Conservation (phyloP, 2,888 invertebrate genomes). For the Bellardia bayeri region DNA sequence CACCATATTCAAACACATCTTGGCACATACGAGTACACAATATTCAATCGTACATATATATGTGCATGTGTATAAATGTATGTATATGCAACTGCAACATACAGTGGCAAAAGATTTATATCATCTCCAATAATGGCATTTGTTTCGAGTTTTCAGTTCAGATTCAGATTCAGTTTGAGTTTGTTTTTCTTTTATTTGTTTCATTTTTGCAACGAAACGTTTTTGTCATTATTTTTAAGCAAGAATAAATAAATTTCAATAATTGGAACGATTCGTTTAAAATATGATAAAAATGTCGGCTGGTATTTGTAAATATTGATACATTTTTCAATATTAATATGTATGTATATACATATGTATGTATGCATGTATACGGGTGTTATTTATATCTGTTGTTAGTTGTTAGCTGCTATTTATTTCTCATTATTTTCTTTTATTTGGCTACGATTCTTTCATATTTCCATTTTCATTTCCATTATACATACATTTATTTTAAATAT, state of each 20-base stretch:
- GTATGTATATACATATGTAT: no score
- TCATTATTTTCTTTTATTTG: background rate
- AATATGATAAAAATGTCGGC: slow-evolving; percentile 71
- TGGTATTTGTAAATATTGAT: slow-evolving; percentile 69
- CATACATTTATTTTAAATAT: no score
- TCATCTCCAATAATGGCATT: slow-evolving; percentile 73
- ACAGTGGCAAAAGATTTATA: slow-evolving; percentile 74
- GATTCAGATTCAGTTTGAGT: slow-evolving; percentile 17
- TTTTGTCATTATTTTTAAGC: slow-evolving; percentile 71
- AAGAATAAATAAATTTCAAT: slow-evolving; percentile 73
- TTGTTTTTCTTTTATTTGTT: slow-evolving; percentile 1
- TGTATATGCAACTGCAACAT: slow-evolving; percentile 55
- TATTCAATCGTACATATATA: slow-evolving; percentile 2
- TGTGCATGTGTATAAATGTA: background rate
- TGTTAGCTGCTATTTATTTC: background rate
- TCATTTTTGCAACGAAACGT: slow-evolving; percentile 52
- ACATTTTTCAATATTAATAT: slow-evolving; percentile 22
- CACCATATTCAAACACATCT: slow-evolving; percentile 50
- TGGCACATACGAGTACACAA: slow-evolving; percentile 14
- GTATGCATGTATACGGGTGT: background rate
- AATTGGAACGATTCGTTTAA: slow-evolving; percentile 73
- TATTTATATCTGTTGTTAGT: slow-evolving; percentile 13
- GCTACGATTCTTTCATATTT: no score
- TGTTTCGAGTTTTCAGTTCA: slow-evolving; percentile 42
- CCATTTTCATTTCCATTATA: no score